Base-by-base conservation (phyloP, 92 coral and sea anemone species). In the Muricea muricata region DNA sequence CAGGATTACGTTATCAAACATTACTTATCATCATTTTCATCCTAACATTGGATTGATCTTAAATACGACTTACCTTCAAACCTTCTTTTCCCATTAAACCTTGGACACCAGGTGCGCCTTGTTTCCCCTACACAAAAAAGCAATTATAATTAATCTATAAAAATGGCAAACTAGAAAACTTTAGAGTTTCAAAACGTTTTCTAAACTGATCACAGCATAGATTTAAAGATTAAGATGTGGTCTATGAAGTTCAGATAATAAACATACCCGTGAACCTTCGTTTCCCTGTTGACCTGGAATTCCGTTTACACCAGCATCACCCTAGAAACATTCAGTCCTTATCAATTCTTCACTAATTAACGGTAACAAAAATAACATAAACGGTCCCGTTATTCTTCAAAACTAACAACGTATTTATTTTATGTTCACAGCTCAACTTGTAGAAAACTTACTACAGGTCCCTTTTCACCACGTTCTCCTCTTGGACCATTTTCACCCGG, bases 51-150 rank as follows among this genome's bases (percentile, higher is more conserved):
- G n/a, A n/a, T n/a, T 28, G 21, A 63, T 18, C 18, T 3, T 2
- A 7, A 63, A 63, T 29, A n/a, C n/a, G n/a, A n/a, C n/a, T 15
- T 63, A 63, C 70, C 70, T 63, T 63, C 35, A 63, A 7, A 32
- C 70, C 70, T 28, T 63, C 21, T 63, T 18, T 63, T 63, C 79
- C 79, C 5, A 46, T 61, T 8, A 35, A 18, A 46, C 79, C 79
- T 39, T 46, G 79, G 34, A 39, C 34, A 21, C 79, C 79, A 5
- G 79, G 79, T 45, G 56, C 57, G 15, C 79, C 79, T 39, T 42
- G 30, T 24, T 40, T 42, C 9, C 79, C 79, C 79, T 73, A 46
- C 25, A 73, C 24, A n/a, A n/a, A n/a, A n/a, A n/a, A n/a, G n/a
- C n/a, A n/a, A n/a, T n/a, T n/a, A n/a, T n/a, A n/a, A n/a, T n/a